Base-by-base conservation (phyloP, 1,140 invertebrate species). In the Eriocheir sinensis region DNA sequence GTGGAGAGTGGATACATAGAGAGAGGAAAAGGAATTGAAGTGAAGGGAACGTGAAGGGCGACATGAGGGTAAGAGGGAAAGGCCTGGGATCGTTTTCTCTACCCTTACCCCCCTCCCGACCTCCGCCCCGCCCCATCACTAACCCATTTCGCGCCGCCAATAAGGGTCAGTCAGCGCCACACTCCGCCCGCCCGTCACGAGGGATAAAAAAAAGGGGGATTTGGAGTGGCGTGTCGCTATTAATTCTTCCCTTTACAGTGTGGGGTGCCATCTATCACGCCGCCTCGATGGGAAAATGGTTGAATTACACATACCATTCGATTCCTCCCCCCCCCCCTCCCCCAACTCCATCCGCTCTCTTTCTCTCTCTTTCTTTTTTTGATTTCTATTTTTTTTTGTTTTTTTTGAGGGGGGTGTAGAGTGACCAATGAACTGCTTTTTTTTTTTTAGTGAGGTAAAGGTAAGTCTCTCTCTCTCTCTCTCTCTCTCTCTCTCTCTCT, bases 161-260 rank as follows among this genome's bases (percentile, higher is more conserved):
- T 72, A 72, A 72, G n/a, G n/a, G 60, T 72, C 60, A 72, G 60
- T 72, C 60, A 72, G 60, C 60, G 60, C n/a, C 60, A 72, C 60
- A n/a, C 60, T n/a, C 60, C 60, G 60, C 21, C 60, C 60, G 60
- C n/a, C 60, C 27, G 60, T n/a, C n/a, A n/a, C 27, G 60, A 1
- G 27, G 60, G n/a, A 72, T 72, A 21, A 72, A 72, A 72, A 72
- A 72, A 72, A 72, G n/a, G n/a, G n/a, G n/a, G 27, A 72, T 72
- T n/a, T 72, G 60, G 60, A 72, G 60, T 72, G 60, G 60, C 60
- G 60, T 72, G n/a, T 72, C 60, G 60, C 60, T 72, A 72, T 72
- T 72, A 72, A 72, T 72, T 72, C 21, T 72, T n/a, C 60, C 60
- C 60, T 72, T 72, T 72, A 72, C n/a, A n/a, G 60, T 72, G 60